Conservation (phyloP, 2,113 vertebrate species). For the cat (Felis catus) region F.catus_Fca126_mat1.0 CM031415.1:164134001-164134500, state of each 20-base stretch:
- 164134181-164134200: not conserved
- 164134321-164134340: not conserved
- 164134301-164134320: constrained; percentile 24
- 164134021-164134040: not conserved
- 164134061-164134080: constrained; percentile 17
- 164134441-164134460: not conserved
- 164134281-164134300: constrained; percentile 30
- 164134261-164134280: not conserved
- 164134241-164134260: constrained; percentile 12
- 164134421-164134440: not conserved
- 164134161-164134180: not conserved
- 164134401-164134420: constrained; percentile 3
- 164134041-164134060: not conserved
- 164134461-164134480: not conserved
- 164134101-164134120: not conserved
- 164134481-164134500: not conserved
- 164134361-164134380: constrained; percentile 18
- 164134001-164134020: constrained; percentile 25
- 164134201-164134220: constrained; percentile 23
- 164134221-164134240: not conserved
- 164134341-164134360: not conserved
- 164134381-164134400: not conserved
- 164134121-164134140: not conserved
- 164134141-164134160: not conserved
- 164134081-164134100: not conserved